Conservation (phyloP, 2,888 invertebrate species). For the Eumacrocentrus americanus region DNA sequence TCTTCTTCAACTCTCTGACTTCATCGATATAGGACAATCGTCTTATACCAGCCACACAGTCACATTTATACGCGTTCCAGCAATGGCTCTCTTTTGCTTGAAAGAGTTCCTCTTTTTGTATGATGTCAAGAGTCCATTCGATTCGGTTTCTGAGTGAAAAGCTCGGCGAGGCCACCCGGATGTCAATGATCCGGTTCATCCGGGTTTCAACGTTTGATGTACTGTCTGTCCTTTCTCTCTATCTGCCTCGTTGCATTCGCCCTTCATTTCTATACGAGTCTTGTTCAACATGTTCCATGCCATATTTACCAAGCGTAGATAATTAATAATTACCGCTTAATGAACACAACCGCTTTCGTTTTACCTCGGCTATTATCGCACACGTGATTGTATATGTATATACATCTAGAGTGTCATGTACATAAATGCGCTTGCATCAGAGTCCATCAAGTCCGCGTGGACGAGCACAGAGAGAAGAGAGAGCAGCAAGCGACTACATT, state of each 20-base stretch:
- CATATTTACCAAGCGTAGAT: slow-evolving; percentile 1
- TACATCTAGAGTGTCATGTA: no score
- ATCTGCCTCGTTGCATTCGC: no score
- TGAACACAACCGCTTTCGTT: slow-evolving; percentile 5
- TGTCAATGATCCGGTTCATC: not conserved
- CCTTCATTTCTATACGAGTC: not conserved
- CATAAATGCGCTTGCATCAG: not conserved
- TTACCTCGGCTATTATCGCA: not conserved
- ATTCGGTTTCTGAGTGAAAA: not conserved
- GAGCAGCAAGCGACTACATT: not conserved
- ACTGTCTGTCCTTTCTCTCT: no score
- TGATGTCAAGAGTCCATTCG: not conserved
- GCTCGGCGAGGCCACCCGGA: not conserved
- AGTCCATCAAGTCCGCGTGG: slow-evolving; percentile 14
- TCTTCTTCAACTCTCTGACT: no score
- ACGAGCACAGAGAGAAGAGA: not conserved
- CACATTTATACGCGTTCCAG: no score
- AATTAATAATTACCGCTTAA: slow-evolving; percentile 16
- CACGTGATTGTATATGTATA: no score
- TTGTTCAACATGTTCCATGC: not conserved
- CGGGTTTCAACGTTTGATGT: not conserved
- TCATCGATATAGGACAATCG: no score
- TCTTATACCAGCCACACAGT: slow-evolving; percentile 7
- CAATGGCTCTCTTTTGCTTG: slow-evolving; percentile 3
- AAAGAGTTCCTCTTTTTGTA: not conserved